Percentiles rank a stretch among this genome's conserved stretches.
Evolutionary conservation across 2,113 vertebrate genomes (phyloP).

Genomic region (Acrocephalus arundinaceus): DNA sequence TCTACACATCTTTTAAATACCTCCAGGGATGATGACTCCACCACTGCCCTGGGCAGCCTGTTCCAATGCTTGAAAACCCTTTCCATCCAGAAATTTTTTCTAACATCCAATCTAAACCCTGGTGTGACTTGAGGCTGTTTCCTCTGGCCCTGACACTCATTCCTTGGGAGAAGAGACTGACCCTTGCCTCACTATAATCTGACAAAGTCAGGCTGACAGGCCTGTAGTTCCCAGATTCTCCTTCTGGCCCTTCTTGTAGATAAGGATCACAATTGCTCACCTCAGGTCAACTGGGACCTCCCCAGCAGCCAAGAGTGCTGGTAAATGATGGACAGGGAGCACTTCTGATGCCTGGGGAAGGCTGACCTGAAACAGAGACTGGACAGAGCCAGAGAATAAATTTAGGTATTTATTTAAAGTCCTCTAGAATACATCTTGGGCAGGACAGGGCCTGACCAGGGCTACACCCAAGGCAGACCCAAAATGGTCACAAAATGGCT

Average conservation of each 20-base stretch:
- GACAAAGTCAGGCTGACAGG: neutral
- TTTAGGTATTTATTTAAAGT: too few relatives aligned
- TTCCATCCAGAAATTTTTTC: neutral
- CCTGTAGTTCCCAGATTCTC: neutral
- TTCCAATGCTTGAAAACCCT: neutral
- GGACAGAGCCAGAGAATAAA: too few relatives aligned
- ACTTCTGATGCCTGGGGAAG: neutral
- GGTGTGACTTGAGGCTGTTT: neutral
- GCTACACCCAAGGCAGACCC: too few relatives aligned
- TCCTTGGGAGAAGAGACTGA: neutral
- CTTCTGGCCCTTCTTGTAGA: neutral
- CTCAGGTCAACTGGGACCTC: neutral
- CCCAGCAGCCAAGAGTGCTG: neutral
- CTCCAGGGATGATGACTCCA: neutral
- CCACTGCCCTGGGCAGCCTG: neutral
- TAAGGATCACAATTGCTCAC: neutral
- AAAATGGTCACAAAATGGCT: too few relatives aligned
- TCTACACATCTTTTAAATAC: neutral
- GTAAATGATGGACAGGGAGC: neutral
- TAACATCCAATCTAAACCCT: neutral
- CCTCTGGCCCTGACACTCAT: neutral
- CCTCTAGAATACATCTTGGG: too few relatives aligned
- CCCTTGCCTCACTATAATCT: neutral
- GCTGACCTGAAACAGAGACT: too few relatives aligned
- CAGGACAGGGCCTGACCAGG: too few relatives aligned